These are phyloP conservation scores for Nipponacmea schrenckii DNA, from an alignment of 2,888 invertebrate genomes.

Conservation along the genomic window DNA sequence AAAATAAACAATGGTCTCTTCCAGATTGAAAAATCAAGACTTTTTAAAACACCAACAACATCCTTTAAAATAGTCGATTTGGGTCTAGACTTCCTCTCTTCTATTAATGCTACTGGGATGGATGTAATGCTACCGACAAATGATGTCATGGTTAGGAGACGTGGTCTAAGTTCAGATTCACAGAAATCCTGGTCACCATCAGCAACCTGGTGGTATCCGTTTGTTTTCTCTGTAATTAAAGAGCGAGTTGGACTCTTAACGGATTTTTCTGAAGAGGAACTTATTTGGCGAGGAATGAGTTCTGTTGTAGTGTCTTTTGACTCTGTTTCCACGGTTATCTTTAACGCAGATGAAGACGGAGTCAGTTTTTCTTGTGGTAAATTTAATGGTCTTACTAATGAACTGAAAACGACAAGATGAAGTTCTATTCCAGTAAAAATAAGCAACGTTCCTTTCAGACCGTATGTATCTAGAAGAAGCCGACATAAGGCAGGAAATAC, in stretches of 20 bases:
- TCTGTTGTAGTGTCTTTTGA: background rate
- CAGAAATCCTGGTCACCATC: too few relatives aligned
- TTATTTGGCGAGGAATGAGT: background rate
- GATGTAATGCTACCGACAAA: background rate
- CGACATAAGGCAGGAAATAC: constrained; percentile 24
- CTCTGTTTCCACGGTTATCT: background rate
- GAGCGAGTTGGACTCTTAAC: background rate
- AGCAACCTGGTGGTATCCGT: background rate
- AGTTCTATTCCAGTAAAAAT: constrained; percentile 21
- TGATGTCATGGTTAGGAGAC: background rate
- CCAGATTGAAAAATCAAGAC: background rate
- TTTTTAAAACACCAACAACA: background rate
- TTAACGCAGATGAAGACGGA: background rate
- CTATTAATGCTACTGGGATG: background rate
- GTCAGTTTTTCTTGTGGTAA: background rate
- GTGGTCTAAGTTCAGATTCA: background rate
- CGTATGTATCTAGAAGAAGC: constrained; percentile 14
- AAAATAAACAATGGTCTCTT: constrained; percentile 14
- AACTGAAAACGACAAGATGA: constrained; percentile 18
- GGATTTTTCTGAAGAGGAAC: background rate
- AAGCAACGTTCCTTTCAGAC: constrained; percentile 25
- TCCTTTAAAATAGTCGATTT: background rate
- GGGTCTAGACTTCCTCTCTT: background rate
- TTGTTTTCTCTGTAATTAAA: background rate
- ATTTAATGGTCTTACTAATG: constrained; percentile 22